Evolutionary conservation across 2,797 vertebrate species (phyloP), one percentile per base, ranked within the genome.

Genomic region (Thunnus albacares): DNA sequence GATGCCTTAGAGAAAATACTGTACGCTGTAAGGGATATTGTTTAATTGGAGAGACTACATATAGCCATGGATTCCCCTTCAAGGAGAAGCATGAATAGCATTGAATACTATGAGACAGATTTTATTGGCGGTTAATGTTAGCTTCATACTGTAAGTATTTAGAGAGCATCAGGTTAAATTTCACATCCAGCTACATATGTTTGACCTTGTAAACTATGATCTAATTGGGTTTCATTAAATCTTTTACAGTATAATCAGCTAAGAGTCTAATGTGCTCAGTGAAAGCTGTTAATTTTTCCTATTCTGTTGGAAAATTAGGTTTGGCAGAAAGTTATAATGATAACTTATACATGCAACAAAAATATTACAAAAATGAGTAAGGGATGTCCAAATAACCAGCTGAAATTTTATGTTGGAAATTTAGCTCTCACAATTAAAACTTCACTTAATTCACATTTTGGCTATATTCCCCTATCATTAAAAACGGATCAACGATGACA

Each of bases 1-100:
- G 45, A 68, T 79, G 62, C 72, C 70, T 77, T 38, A 49, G 74
- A 89, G 62, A 78, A 69, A 72, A 85, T 71, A 63, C 18, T 35
- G 24, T 17, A 61, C 3, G 22, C 45, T 45, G 47, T 70, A 74
- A 77, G 60, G 0, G 18, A 74, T 73, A 62, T 58, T 75, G 74
- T 78, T 80, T 63, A 77, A 78, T 74, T 83, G 65, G 69, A 73
- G 26, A 63, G 62, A 33, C 45, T 30, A 66, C 20, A 12, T 41
- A 60, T 38, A 58, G 26, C 41, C 30, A 49, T 45, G 52, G 71
- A 56, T 51, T 65, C 18, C 15, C 45, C 52, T 77, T 72, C 43
- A 66, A 64, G 60, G 35, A 67, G 20, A 67, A 45, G 57, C 7
- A 10, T 52, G 35, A 61, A 65, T 24, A 57, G 51, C 9, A 9